Evolutionary conservation across 1,140 invertebrate species (phyloP).

Genomic region (Agrilus planipennis): DNA sequence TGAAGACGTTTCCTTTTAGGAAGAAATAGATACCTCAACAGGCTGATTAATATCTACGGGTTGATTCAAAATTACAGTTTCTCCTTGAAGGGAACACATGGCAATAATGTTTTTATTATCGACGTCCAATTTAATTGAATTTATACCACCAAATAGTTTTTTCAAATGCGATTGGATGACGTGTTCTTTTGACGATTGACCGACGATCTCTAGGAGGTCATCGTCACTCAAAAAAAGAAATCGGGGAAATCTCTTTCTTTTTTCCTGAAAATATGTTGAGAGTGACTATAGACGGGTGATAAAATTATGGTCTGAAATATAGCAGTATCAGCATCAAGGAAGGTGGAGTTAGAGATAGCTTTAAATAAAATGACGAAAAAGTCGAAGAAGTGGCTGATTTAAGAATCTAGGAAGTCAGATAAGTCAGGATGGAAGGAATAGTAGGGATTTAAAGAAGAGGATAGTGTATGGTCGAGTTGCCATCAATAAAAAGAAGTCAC

Average conservation of each 20-base stretch:
- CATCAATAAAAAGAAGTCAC: too few species aligned
- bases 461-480: too few species aligned
- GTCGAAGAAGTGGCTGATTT: too few species aligned
- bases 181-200: slow-evolving; percentile 74
- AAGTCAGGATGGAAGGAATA: too few species aligned
- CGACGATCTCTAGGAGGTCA: slow-evolving; percentile 86
- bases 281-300: too few species aligned
- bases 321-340: too few species aligned
- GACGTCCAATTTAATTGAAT: slow-evolving; percentile 55
- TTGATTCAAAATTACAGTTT: slow-evolving; percentile 65
- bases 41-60: slow-evolving; percentile 64
- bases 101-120: slow-evolving; percentile 52
- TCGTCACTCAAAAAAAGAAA: slow-evolving; percentile 96
- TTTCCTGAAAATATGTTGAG: slow-evolving; percentile 55
- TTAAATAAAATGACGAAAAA: too few species aligned
- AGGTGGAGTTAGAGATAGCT: too few species aligned
- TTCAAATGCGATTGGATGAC: slow-evolving; percentile 88
- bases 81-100: slow-evolving; percentile 72
- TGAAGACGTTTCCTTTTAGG: neutral
- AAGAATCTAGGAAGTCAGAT: too few species aligned
- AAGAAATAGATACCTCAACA: slow-evolving; percentile 57
- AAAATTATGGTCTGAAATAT: too few species aligned
- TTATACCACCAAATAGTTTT: slow-evolving; percentile 89
- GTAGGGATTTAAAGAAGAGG: too few species aligned
- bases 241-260: slow-evolving; percentile 83